These are phyloP conservation scores for Xiphydria camelus DNA, from an alignment of 2,888 invertebrate species.

Conservation along the genomic window DNA sequence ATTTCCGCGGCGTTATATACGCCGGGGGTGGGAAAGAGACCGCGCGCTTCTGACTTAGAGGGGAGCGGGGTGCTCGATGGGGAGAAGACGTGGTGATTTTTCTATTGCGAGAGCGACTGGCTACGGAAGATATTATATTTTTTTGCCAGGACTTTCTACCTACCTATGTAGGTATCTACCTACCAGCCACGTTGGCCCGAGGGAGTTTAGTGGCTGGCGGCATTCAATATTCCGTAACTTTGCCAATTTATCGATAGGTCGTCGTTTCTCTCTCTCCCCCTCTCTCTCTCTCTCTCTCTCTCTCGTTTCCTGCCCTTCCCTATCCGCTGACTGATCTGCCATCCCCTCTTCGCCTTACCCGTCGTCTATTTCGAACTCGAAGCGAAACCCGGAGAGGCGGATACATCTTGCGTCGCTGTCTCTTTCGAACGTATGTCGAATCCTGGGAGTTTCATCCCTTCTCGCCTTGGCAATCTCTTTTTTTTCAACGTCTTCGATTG, in stretches of 20 bases:
- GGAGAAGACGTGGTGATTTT: not conserved
- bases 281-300: conserved; percentile 11
- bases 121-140: not conserved
- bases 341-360: conserved; percentile 5
- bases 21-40: too few relatives aligned
- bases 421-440: too few relatives aligned
- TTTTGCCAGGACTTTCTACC: not conserved
- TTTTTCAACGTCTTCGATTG: too few relatives aligned
- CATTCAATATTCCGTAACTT: conserved; percentile 47
- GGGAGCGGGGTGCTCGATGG: too few relatives aligned
- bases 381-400: conserved; percentile 10
- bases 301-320: conserved; percentile 2
- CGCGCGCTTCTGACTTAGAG: too few relatives aligned
- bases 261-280: conserved; percentile 24
- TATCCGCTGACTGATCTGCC: not conserved
- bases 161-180: conserved; percentile 7
- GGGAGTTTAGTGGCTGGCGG: conserved; percentile 40
- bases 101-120: too few relatives aligned
- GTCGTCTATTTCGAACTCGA: conserved; percentile 21
- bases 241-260: conserved; percentile 44
- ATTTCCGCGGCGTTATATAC: too few relatives aligned
- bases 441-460: too few relatives aligned
- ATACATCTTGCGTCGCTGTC: too few relatives aligned
- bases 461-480: too few relatives aligned
- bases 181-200: too few relatives aligned